Conservation (phyloP, 2,797 vertebrate species). For the Acanthornis magna region DNA sequence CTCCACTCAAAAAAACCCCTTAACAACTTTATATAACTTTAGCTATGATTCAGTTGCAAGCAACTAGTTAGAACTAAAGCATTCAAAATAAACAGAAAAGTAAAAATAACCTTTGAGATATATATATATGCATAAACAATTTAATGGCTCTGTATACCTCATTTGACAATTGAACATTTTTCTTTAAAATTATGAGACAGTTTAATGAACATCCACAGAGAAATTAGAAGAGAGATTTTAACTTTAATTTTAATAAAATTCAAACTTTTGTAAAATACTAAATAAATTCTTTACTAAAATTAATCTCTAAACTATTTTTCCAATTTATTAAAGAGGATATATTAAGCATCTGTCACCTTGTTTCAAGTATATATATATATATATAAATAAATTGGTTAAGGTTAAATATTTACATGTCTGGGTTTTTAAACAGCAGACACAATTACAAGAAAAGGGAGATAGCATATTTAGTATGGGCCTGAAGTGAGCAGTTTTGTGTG, state of each 20-base stretch:
- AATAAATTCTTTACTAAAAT: neutral
- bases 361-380: neutral
- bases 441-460: neutral
- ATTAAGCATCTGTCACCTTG: neutral
- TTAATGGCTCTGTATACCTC: neutral
- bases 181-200: neutral
- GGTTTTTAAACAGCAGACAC: neutral
- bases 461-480: neutral
- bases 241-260: neutral
- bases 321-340: neutral
- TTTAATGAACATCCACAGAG: neutral
- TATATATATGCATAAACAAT: neutral
- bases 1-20: neutral
- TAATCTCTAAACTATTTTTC: neutral
- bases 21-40: neutral
- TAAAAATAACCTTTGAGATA: neutral
- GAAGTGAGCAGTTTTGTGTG: neutral
- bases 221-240: neutral
- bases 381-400: neutral
- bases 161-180: neutral
- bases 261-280: neutral
- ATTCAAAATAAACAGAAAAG: neutral
- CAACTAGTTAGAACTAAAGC: neutral
- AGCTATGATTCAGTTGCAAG: neutral
- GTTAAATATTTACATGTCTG: neutral